Conservation (phyloP, 2,888 invertebrate genomes). For the Drosophila anomelani region DNA sequence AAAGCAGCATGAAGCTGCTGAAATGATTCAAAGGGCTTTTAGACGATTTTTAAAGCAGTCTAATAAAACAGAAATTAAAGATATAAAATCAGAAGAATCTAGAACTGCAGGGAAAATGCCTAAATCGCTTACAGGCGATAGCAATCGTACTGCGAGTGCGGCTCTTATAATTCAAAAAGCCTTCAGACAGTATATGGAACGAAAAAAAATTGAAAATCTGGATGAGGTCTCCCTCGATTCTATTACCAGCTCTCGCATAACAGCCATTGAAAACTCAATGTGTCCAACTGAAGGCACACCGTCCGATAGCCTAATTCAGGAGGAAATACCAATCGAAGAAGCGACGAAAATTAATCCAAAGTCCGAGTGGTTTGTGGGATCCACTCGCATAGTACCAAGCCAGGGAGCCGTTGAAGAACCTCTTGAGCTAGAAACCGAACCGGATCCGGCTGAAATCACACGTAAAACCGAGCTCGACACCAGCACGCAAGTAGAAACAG, state of each 20-base stretch:
- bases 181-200: slow-evolving; percentile 40
- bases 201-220: slow-evolving; percentile 15
- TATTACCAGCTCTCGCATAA: slow-evolving; percentile 42
- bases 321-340: slow-evolving; percentile 14
- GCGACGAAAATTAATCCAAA: not conserved
- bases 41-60: slow-evolving; percentile 3
- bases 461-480: slow-evolving; percentile 26
- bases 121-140: not conserved
- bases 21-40: not conserved
- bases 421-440: slow-evolving; percentile 16
- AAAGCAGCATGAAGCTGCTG: not conserved
- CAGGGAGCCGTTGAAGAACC: slow-evolving; percentile 13
- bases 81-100: not conserved
- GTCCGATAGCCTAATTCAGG: slow-evolving; percentile 15
- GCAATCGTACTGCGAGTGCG: slow-evolving; percentile 7
- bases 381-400: slow-evolving; percentile 53
- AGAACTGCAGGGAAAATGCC: not conserved
- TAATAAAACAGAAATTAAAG: too few relatives aligned
- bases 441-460: slow-evolving; percentile 19
- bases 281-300: slow-evolving; percentile 21
- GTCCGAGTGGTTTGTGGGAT: slow-evolving; percentile 62
- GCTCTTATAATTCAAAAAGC: slow-evolving; percentile 54
- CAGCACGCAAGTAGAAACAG: slow-evolving; percentile 31
- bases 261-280: slow-evolving; percentile 39
- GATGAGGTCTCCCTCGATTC: slow-evolving; percentile 40